phyloP scores from a whole-genome alignment of 2,888 invertebrate species.

The Bellardia pandia region DNA sequence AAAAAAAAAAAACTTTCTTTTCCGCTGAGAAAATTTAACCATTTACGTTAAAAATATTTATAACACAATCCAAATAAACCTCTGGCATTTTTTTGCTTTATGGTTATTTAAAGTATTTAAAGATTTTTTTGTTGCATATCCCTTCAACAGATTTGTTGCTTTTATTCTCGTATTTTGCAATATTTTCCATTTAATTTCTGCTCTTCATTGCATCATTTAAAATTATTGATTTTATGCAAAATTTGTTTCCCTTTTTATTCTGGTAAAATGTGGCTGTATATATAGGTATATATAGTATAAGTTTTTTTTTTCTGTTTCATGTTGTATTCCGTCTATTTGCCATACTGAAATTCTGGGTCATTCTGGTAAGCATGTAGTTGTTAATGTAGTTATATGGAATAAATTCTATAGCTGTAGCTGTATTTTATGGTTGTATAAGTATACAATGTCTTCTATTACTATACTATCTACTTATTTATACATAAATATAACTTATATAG shows the following conservation, averaged over 20 bases:
- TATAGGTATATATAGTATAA: not conserved
- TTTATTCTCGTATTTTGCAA: not conserved
- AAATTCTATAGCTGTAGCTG: slow-evolving; percentile 18
- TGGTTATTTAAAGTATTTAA: slow-evolving; percentile 38
- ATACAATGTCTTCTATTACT: slow-evolving; percentile 60
- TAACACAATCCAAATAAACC: slow-evolving; percentile 22
- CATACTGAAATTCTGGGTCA: slow-evolving; percentile 68
- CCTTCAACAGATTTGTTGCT: slow-evolving; percentile 31
- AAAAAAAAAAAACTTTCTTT: not conserved
- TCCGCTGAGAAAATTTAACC: not conserved
- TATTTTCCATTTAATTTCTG: slow-evolving; percentile 68
- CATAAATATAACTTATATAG: slow-evolving; percentile 20
- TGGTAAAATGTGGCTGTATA: not conserved
- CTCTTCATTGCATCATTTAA: slow-evolving; percentile 70
- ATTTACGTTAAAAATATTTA: slow-evolving; percentile 1
- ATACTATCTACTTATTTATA: slow-evolving; percentile 22
- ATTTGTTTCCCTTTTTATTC: slow-evolving; percentile 60
- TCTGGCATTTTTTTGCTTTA: slow-evolving; percentile 15
- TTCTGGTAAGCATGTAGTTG: slow-evolving; percentile 23
- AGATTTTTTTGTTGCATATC: not conserved
- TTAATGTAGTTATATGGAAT: slow-evolving; percentile 16
- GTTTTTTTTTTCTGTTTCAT: slow-evolving; percentile 32
- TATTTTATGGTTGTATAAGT: slow-evolving; percentile 37
- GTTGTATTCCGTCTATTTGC: slow-evolving; percentile 41
- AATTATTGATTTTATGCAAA: slow-evolving; percentile 72